Evolutionary conservation across 1,140 invertebrate species (phyloP).

Genomic region (Trypoxylus dichotomus): DNA sequence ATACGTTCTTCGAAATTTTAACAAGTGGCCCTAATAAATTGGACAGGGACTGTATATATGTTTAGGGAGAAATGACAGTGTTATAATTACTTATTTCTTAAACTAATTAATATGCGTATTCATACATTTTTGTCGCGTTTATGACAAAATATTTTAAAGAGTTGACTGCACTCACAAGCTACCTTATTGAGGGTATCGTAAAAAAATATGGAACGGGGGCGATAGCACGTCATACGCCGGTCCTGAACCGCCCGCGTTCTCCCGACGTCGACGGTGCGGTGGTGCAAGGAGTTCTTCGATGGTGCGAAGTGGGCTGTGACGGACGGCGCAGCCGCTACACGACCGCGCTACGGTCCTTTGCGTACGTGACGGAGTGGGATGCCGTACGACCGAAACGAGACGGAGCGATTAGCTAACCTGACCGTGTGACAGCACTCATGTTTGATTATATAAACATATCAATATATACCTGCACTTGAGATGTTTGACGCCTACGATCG

Average conservation of each 20-base stretch:
- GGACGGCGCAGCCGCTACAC: background rate
- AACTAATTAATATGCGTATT: too few species aligned
- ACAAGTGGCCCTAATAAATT: too few species aligned
- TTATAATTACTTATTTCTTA: too few species aligned
- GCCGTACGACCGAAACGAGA: background rate
- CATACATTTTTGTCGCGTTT: too few species aligned
- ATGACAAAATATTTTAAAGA: too few species aligned
- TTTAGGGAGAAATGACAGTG: too few species aligned
- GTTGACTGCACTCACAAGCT: too few species aligned
- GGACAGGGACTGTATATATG: too few species aligned
- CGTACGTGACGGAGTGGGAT: background rate
- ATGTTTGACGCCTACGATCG: constrained; percentile 15
- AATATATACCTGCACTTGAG: constrained; percentile 23
- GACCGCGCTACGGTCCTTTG: background rate
- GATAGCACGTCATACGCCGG: background rate
- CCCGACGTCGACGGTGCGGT: background rate
- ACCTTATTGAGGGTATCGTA: too few species aligned
- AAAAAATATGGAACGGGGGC: background rate
- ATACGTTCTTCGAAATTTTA: too few species aligned
- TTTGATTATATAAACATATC: constrained; percentile 26
- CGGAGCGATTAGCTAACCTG: background rate
- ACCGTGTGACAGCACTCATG: constrained; percentile 24
- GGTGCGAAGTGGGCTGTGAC: background rate
- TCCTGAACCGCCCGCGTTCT: background rate
- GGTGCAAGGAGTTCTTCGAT: background rate